phyloP scores from a whole-genome alignment of 2,797 vertebrate genomes.

The Cyclura pinguis region DNA sequence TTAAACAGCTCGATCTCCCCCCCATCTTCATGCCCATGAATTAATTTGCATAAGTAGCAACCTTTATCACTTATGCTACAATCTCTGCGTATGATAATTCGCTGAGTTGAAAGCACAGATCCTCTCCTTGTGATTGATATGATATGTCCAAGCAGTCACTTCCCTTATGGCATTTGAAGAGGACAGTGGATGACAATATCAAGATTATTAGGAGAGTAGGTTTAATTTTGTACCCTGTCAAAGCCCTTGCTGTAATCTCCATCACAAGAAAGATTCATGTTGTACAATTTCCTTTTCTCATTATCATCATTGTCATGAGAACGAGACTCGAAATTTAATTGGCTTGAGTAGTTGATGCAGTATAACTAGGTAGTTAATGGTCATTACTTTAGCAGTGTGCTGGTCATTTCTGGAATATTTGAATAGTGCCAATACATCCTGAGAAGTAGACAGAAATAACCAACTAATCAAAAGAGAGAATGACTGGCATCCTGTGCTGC shows the following conservation, averaged over 20 bases:
- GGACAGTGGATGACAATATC: conserved; percentile 52
- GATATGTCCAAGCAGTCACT: conserved; percentile 36
- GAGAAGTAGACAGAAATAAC: conserved; percentile 21
- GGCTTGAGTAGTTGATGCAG: conserved; percentile 27
- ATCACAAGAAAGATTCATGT: conserved; percentile 50
- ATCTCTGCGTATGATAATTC: conserved; percentile 41
- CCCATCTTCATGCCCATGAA: conserved; percentile 41
- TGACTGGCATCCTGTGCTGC: too few species aligned
- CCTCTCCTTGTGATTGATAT: conserved; percentile 32
- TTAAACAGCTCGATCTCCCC: conserved; percentile 24
- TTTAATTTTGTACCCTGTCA: conserved; percentile 60
- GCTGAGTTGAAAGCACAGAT: conserved; percentile 18
- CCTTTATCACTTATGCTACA: conserved; percentile 45
- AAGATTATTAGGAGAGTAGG: conserved; percentile 47
- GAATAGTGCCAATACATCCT: background rate
- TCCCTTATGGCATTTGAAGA: conserved; percentile 48
- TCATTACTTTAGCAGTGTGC: conserved; percentile 34
- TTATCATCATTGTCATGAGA: conserved; percentile 45
- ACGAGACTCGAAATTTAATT: conserved; percentile 38
- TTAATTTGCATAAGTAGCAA: conserved; percentile 55
- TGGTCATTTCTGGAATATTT: conserved; percentile 38
- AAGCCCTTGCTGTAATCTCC: conserved; percentile 43
- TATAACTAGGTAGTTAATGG: conserved; percentile 21
- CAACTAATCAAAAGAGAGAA: conserved; percentile 32
- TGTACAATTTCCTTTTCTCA: conserved; percentile 56